Percentiles rank a stretch among this genome's conserved stretches.
Conservation (phyloP, 2,797 vertebrate species). For the Phataginus tetradactyla region DNA sequence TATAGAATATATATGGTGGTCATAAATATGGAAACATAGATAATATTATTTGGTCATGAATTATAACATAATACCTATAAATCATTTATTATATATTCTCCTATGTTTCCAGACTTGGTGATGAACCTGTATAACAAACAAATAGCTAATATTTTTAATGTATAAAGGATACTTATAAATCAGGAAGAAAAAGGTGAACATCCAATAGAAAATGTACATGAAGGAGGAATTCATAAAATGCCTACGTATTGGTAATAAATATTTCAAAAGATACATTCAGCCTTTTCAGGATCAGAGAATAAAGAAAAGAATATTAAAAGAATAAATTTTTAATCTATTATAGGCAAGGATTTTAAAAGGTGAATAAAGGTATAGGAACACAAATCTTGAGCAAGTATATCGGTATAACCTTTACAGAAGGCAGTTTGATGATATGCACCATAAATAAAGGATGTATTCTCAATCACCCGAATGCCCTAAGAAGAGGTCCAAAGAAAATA, state of each 20-base stretch:
- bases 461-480: not conserved
- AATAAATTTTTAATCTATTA: not conserved
- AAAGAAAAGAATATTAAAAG: not conserved
- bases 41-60: not conserved
- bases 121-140: not conserved
- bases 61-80: not conserved
- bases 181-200: not conserved
- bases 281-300: not conserved
- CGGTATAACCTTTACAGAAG: not conserved
- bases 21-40: not conserved
- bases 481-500: not conserved
- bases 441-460: slow-evolving; percentile 15
- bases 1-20: not conserved
- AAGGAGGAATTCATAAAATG: not conserved
- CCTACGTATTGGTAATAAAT: not conserved
- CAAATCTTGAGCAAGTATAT: not conserved
- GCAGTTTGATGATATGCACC: not conserved
- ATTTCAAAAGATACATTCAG: not conserved
- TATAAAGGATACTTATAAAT: not conserved
- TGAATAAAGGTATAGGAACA: not conserved
- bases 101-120: not conserved
- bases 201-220: not conserved
- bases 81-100: not conserved
- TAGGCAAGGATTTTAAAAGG: not conserved
- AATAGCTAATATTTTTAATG: not conserved